phyloP scores from a whole-genome alignment of 2,113 vertebrate genomes.

The Fregata magnificens region DNA sequence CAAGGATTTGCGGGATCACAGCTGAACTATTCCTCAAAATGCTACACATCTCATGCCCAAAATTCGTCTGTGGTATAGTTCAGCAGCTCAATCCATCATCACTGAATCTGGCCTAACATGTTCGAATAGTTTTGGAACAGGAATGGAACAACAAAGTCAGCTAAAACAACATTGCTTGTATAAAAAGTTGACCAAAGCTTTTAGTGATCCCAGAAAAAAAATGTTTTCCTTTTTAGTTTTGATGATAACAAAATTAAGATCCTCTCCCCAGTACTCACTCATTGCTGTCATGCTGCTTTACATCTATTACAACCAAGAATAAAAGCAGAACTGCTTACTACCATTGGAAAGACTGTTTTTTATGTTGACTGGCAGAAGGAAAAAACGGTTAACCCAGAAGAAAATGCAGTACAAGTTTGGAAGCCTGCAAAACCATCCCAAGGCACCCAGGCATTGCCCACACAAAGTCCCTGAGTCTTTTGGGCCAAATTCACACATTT shows the following conservation, averaged over 20 bases:
- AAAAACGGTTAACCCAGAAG: neutral
- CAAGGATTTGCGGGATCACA: neutral
- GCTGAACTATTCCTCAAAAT: neutral
- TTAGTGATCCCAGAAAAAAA: neutral
- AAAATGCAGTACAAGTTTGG: neutral
- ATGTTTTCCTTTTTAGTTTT: neutral
- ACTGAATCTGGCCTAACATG: neutral
- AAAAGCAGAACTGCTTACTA: neutral
- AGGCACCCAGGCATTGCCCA: neutral
- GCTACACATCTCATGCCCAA: neutral
- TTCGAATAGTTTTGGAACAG: neutral
- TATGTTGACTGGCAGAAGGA: neutral
- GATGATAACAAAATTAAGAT: neutral
- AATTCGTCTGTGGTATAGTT: neutral
- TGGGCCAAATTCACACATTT: neutral
- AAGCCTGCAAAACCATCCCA: neutral
- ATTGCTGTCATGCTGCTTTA: neutral
- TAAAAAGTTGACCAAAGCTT: neutral
- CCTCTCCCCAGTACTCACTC: neutral
- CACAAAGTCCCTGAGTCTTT: neutral
- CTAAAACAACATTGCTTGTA: neutral
- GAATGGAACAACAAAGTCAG: neutral
- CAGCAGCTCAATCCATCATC: neutral
- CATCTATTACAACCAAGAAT: neutral
- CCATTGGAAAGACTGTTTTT: neutral